Evolutionary conservation across 2,113 vertebrate species (phyloP), one percentile per base, ranked within the genome.

Genomic region (Megaleporinus macrocephalus): DNA sequence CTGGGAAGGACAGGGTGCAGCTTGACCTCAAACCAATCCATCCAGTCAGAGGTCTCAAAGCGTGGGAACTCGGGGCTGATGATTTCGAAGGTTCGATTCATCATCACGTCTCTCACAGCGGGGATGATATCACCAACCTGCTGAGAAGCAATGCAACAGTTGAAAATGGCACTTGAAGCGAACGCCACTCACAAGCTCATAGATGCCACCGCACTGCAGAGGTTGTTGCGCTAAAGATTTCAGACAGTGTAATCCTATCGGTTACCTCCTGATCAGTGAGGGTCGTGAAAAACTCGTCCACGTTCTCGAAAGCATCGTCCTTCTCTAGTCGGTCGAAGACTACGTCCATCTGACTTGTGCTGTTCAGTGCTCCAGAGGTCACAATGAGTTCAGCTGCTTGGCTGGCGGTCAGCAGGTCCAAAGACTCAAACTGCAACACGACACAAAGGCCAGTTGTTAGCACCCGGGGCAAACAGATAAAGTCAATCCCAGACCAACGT

Each of bases 21-120:
- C 51, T 55, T 55, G 51, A 55, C 18, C 7, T 55, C 15, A 20
- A 55, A 55, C 51, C 51, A 55, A 1, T 55, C 18, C 5, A 55
- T 12, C 51, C 59, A 61, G 59, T 24, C 59, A 61, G n/a, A 26
- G 51, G 6, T 18, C 15, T 55, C 51, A 55, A 61, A 61, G 0
- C 26, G 59, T 61, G 59, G 10, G 26, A 26, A 55, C 51, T 55
- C 51, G 1, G 12, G 1, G 59, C 59, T 61, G 82, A 90, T 80
- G 85, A 89, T 74, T 27, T 0, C 1, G 62, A 87, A 89, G 59
- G 87, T 94, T 89, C n/a, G 69, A 27, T 90, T 86, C 89, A 87
- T 88, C 33, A 81, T 9, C 5, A 63, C 47, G 57, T 87, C 88
- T 79, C 51, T 55, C 51, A 55, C 51, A 55, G 51, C 51, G 20